Evolutionary conservation across 2,113 vertebrate species (phyloP), one percentile per base, ranked within the genome.

Genomic region (Uropsilus gracilis): DNA sequence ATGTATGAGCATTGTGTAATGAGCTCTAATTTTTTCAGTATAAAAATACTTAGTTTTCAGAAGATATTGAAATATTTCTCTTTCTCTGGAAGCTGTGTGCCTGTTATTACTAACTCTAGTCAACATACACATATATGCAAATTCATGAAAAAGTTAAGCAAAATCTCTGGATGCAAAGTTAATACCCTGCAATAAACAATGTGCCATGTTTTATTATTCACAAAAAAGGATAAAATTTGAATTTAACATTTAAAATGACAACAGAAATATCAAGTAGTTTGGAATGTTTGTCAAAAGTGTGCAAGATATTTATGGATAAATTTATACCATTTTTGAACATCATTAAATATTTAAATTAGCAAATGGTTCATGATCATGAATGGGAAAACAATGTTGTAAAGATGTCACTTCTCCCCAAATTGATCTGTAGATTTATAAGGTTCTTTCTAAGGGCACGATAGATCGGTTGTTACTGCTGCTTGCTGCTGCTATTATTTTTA

Each of bases 201-300:
- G 16, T 22, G 55, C 63, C 10, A 77, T 72, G 13, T 8, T 69
- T 48, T 68, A 22, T 57, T 1, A 46, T 7, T 12, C 32, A 82
- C 48, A 88, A 84, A 13, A 81, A 96, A 76, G 50, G 71, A 16
- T 63, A 53, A 77, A 24, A 89, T 95, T 89, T 81, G 66, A 48
- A 20, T 73, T 64, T 50, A 69, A 50, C 10, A 81, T 75, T 44
- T 14, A 57, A 34, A 28, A 32, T 22, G 73, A 34, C n/a, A 88
- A 72, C 2, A 73, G 39, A 72, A 73, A 34, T 53, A 71, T 39
- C 37, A 88, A 37, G 17, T 8, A 86, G 57, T 7, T n/a, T n/a
- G n/a, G n/a, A n/a, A 83, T 75, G 24, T 91, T 85, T 82, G 82
- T 86, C 8, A 64, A 55, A 87, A 44, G 46, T 66, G 11, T 71